phyloP scores from a whole-genome alignment of 2,113 vertebrate genomes.

The Rhinoptilus africanus region DNA sequence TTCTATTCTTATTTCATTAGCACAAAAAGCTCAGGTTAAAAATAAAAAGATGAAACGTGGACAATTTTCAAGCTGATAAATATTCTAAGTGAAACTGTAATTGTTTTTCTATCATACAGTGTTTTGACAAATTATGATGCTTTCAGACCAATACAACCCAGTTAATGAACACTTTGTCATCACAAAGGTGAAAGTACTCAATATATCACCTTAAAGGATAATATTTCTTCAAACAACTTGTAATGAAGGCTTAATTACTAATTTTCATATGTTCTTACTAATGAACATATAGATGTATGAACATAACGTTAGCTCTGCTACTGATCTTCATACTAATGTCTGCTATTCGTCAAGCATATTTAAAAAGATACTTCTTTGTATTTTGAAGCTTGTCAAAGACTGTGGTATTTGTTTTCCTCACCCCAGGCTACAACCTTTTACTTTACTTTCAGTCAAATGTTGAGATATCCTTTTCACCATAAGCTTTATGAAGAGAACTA shows the following conservation, averaged over 20 bases:
- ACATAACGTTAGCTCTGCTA: neutral
- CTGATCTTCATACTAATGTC: neutral
- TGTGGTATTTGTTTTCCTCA: neutral
- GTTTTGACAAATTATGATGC: neutral
- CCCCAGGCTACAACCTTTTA: neutral
- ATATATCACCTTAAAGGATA: neutral
- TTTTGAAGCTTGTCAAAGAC: neutral
- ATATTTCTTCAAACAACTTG: neutral
- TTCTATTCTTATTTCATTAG: neutral
- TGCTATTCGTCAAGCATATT: neutral
- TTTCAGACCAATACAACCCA: neutral
- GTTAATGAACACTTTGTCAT: neutral
- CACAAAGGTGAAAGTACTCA: neutral
- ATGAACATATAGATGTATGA: neutral
- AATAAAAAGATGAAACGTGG: neutral
- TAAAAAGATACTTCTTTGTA: neutral
- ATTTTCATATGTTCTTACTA: neutral
- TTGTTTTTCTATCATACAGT: neutral
- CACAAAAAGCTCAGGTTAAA: neutral
- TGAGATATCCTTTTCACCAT: neutral
- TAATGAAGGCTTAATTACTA: neutral
- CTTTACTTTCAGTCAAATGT: neutral
- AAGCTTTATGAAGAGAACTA: neutral
- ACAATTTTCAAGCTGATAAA: neutral
- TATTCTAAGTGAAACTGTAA: neutral